A percentile compares a stretch with the other conserved stretches of the same genome.
Evolutionary conservation across 1,140 invertebrate species (phyloP).

Genomic region (Lanistes nyassanus): DNA sequence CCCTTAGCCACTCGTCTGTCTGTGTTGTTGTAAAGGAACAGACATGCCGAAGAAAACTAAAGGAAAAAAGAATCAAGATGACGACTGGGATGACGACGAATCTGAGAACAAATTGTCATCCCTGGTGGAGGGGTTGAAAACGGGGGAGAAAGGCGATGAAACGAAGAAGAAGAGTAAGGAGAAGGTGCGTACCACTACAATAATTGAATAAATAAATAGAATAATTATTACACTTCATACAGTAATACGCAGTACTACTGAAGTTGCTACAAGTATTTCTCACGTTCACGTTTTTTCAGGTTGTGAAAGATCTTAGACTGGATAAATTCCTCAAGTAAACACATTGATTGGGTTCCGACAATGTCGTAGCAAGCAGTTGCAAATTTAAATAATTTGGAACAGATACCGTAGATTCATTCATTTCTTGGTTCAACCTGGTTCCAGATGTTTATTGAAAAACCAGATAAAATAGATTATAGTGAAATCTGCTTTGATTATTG

Average conservation of each 20-base stretch:
- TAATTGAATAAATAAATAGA: no score
- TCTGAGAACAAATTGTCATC: constrained; percentile 31
- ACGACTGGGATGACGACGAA: constrained; percentile 43
- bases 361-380: no score
- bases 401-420: no score
- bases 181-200: background rate
- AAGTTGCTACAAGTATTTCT: background rate
- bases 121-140: constrained; percentile 36
- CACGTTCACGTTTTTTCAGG: background rate
- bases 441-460: no score
- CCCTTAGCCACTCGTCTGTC: no score
- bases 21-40: no score
- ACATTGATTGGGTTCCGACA: background rate
- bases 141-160: constrained; percentile 33
- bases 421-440: no score
- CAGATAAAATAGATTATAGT: no score
- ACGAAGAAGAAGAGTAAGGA: background rate
- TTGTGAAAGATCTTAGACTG: background rate
- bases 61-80: constrained; percentile 37
- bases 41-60: constrained; percentile 44
- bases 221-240: background rate
- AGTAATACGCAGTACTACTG: no score
- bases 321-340: background rate
- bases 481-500: no score
- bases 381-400: no score